Conservation (phyloP, 2,797 vertebrate species). For the Xenentodon cancila region DNA sequence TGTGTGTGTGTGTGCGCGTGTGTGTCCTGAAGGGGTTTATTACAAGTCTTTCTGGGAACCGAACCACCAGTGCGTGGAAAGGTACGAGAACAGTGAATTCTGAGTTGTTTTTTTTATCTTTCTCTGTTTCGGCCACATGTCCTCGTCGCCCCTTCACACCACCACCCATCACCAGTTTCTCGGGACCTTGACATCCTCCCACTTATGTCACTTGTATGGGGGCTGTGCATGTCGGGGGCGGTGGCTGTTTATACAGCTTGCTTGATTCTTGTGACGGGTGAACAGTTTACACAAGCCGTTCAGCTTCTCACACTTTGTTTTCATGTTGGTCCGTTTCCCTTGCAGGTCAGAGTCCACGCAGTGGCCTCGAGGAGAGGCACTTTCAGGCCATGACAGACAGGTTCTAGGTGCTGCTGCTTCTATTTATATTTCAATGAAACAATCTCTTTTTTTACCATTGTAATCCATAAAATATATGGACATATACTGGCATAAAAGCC, state of each 20-base stretch:
- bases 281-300: constrained; percentile 78
- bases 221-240: not conserved
- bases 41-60: constrained; percentile 68
- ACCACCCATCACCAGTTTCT: constrained; percentile 76
- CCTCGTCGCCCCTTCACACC: constrained; percentile 31
- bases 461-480: not conserved
- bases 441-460: not conserved
- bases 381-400: not conserved
- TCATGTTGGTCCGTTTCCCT: constrained; percentile 10
- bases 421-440: not conserved
- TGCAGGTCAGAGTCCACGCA: constrained; percentile 45
- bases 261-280: constrained; percentile 54
- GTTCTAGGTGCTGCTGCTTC: not conserved
- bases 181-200: constrained; percentile 56
- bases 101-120: constrained; percentile 40
- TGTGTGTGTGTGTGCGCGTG: constrained; percentile 1
- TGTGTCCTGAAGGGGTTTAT: constrained; percentile 5
- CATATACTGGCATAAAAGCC: not conserved
- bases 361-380: constrained; percentile 4
- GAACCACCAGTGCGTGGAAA: constrained; percentile 50
- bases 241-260: constrained; percentile 78
- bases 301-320: constrained; percentile 68
- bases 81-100: constrained; percentile 30
- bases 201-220: constrained; percentile 20
- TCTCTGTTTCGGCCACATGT: constrained; percentile 83